Base-by-base conservation (phyloP, 2,888 invertebrate genomes). In the Crioceris asparagi region DNA sequence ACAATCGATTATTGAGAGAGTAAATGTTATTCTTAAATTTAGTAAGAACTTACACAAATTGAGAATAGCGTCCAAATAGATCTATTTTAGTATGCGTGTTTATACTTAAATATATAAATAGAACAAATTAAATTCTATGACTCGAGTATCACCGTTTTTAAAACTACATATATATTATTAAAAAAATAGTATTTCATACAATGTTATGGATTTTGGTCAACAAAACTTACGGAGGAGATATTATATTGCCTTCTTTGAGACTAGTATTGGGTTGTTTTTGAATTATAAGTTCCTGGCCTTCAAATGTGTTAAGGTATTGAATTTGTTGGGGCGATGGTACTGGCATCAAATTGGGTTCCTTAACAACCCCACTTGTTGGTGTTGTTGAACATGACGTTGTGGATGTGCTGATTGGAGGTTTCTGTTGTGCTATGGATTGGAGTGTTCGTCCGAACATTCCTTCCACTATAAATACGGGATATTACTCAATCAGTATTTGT, bases 251-350 rank as follows among this genome's bases (percentile, higher is more conserved):
- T 63, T 83, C 85, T 64, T 84, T 83, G 44, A 86, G 67, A 65
- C 87, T 87, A 26, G 87, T 86, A 62, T 93, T 93, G 32, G 91
- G 86, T 67, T 93, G 92, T 65, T 92, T 92, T 62, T 92, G 92
- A 68, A 93, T 93, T 52, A 91, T 92, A 59, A 93, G 69, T 68
- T 93, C 93, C 73, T 93, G 92, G 45, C 91, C 91, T 73, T 93
- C 92, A 65, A 93, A 92, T 53, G 90, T 84, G 71, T 88, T 91
- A 59, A 92, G 77, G 71, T 92, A 93, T 53, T 88, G 90, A 61
- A 93, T 91, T 74, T 91, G 92, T 68, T 92, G 91, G 39, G 93
- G 93, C 47, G 92, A 92, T 49, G 93, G 92, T 55, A 93, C 92
- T 46, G 92, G 92, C 84, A 92, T 87, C 59, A 92, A 72, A 65